Evolutionary conservation across 2,888 invertebrate species (phyloP), one percentile per base, ranked within the genome.

Genomic region (Macrosiphum euphorbiae): DNA sequence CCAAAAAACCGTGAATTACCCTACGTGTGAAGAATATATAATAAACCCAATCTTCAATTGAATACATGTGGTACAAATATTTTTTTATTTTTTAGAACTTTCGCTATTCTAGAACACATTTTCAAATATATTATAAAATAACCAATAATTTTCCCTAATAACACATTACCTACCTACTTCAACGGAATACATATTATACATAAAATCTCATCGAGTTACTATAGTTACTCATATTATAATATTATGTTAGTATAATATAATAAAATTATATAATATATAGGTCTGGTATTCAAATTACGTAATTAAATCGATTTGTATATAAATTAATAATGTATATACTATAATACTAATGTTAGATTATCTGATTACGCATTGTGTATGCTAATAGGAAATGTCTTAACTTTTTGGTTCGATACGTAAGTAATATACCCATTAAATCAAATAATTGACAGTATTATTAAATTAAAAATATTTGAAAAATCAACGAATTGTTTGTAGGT

Each of bases 21-120:
- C 35, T 78, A 35, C 78, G 78, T 35, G 78, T 78, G 35, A 78
- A 78, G 35, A 78, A 78, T 78, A 24, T 78, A 78, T 78, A 78
- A 78, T 78, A 78, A 78, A 78, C 78, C 78, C 78, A 35, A 35
- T 78, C 35, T 78, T 78, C 78, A 20, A 78, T 78, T 78, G 78
- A 78, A 78, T 78, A 78, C 16, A 35, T 41, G 35, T 35, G 35
- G 35, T 78, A 78, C 20, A 20, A 35, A 78, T 78, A 78, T 35
- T 20, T 35, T 78, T 78, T 78, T 78, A n/a, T 20, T 35, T 20
- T 78, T 35, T 78, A 35, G 8, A 35, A 78, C 78, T 78, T 78
- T 78, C 20, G 78, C 35, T 78, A 35, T 35, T 78, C 35, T 13
- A 20, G 35, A 78, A 35, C 35, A 78, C 8, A 35, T 78, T 78